phyloP scores from a whole-genome alignment of 2,797 vertebrate genomes.

The Chloroceryle inda region DNA sequence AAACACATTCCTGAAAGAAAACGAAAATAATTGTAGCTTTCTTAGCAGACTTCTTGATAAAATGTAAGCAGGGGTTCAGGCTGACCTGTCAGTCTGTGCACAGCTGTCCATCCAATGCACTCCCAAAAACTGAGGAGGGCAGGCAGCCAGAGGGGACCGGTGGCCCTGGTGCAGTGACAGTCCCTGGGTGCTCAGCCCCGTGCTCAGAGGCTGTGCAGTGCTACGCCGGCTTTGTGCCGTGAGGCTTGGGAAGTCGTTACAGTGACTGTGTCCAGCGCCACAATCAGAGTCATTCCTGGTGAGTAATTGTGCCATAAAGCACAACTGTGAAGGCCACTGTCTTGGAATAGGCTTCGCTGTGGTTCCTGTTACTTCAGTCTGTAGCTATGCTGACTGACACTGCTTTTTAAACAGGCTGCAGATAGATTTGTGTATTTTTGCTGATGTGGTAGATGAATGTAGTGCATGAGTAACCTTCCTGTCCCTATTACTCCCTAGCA shows the following conservation, averaged over 20 bases:
- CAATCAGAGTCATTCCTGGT: background rate
- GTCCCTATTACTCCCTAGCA: background rate
- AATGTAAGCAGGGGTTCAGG: background rate
- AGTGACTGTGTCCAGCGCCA: background rate
- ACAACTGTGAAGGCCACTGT: accelerated
- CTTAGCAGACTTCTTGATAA: background rate
- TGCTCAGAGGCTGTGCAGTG: no score
- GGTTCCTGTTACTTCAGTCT: background rate
- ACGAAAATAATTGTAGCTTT: background rate
- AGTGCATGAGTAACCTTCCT: background rate
- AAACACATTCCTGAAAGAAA: background rate
- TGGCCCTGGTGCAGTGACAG: no score
- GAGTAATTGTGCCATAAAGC: background rate
- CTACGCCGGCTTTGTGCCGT: no score
- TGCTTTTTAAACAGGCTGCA: background rate
- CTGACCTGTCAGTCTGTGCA: accelerated
- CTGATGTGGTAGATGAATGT: background rate
- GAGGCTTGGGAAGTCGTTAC: background rate
- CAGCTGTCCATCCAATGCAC: accelerated
- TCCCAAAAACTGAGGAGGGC: accelerated
- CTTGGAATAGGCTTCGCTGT: background rate
- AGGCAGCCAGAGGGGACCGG: background rate
- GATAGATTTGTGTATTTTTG: background rate
- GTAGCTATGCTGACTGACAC: background rate
- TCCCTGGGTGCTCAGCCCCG: no score